Percentiles rank a stretch among this genome's conserved stretches.
Evolutionary conservation across 2,113 vertebrate species (phyloP).

Genomic region (Saguinus midas): DNA sequence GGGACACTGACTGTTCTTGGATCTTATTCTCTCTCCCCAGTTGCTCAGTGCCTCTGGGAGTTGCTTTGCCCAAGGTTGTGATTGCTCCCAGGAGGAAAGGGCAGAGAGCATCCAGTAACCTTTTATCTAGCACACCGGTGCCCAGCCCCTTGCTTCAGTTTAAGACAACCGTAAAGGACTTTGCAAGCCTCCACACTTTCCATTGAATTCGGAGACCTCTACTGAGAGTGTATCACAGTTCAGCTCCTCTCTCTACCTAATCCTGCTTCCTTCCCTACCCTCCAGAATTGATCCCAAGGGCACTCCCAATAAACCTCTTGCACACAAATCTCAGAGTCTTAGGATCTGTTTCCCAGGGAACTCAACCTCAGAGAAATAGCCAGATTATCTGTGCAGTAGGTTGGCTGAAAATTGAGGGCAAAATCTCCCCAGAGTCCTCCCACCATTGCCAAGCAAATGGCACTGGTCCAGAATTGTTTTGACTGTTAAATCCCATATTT

Average conservation of each 20-base stretch:
- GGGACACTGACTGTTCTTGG: neutral
- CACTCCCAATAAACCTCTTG: neutral
- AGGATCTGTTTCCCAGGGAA: slow-evolving; percentile 24
- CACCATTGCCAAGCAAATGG: neutral
- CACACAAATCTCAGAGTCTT: neutral
- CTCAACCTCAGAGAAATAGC: neutral
- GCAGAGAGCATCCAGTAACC: neutral
- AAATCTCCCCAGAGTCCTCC: neutral
- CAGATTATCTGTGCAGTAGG: neutral
- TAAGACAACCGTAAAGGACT: neutral
- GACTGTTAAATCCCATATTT: neutral
- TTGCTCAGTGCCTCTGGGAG: neutral
- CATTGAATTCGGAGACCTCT: neutral
- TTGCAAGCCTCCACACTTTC: neutral
- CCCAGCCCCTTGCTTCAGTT: neutral
- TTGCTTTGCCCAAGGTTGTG: neutral
- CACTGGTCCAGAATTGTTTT: neutral
- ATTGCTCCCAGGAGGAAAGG: neutral
- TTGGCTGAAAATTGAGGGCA: neutral
- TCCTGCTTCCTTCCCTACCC: neutral
- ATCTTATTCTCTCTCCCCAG: neutral
- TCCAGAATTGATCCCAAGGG: neutral
- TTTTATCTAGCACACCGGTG: neutral
- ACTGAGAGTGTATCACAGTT: neutral
- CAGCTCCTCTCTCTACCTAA: neutral